phyloP scores from a whole-genome alignment of 2,888 invertebrate genomes.

The Drosophila picticornis region DNA sequence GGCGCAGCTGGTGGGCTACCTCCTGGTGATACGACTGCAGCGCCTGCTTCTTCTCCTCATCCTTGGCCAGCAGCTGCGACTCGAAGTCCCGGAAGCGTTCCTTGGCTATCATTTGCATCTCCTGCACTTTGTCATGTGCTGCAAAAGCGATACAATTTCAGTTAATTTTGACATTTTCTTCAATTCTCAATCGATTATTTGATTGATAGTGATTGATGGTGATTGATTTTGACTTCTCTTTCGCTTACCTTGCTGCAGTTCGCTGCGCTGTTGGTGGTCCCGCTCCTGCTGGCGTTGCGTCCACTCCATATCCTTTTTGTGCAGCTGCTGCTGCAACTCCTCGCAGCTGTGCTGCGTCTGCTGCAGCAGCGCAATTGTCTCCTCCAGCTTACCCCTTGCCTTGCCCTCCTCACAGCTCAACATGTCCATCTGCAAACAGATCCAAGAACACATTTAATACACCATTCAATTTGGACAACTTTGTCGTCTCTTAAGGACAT shows the following conservation, averaged over 20 bases:
- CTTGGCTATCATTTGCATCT: constrained; percentile 79
- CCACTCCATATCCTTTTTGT: constrained; percentile 82
- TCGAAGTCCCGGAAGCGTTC: constrained; percentile 80
- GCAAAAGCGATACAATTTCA: constrained; percentile 34
- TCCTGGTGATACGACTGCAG: constrained; percentile 76
- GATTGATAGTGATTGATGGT: too few relatives aligned
- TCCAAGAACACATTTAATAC: background rate
- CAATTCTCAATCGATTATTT: too few relatives aligned
- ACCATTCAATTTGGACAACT: constrained; percentile 15
- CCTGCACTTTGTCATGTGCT: constrained; percentile 87
- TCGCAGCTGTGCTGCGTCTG: constrained; percentile 80
- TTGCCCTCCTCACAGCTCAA: constrained; percentile 81
- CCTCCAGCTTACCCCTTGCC: constrained; percentile 73
- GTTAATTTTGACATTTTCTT: background rate
- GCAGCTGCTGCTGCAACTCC: constrained; percentile 82
- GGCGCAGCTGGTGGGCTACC: constrained; percentile 74
- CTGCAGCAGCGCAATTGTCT: constrained; percentile 77
- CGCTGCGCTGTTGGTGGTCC: constrained; percentile 81
- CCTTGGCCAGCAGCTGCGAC: constrained; percentile 75
- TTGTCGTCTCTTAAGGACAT: background rate
- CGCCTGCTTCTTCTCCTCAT: constrained; percentile 74
- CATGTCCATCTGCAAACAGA: constrained; percentile 82
- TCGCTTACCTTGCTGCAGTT: constrained; percentile 83
- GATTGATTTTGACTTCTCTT: too few relatives aligned
- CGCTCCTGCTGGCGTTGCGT: constrained; percentile 80